Base-by-base conservation (phyloP, 2,797 vertebrate species). In the Brachymystax lenok region DNA sequence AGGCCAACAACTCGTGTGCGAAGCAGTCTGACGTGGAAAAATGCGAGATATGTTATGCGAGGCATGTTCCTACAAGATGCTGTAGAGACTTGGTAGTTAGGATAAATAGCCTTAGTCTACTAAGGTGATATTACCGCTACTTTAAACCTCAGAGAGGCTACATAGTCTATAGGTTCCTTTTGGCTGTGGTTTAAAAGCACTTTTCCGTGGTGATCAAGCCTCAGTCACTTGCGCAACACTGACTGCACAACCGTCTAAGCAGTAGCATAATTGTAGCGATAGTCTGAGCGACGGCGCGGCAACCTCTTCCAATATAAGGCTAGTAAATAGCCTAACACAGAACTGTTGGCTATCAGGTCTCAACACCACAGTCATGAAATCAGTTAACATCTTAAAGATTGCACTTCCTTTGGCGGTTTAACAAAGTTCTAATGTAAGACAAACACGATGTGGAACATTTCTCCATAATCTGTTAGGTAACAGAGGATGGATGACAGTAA, bases 61-160 rank as follows among this genome's bases (percentile, higher is more conserved):
- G 63, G 56, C 51, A 66, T 17, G 33, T 75, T 75, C 68, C 7
- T 74, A 56, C 75, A 67, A 52, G 69, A 67, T 5, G 3, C 21
- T 16, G 59, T 74, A 40, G 33, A 24, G 30, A n/a, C 56, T 46
- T 24, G 61, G 10, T 8, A 74, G 59, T 24, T 63, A 63, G 59
- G n/a, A 7, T 61, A 61, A 7, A 61, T 21, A 24, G 21, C 1
- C 10, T 61, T 24, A 21, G 17, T 52, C 24, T 68, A 2, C 24
- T 30, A 3, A 61, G 5, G 28, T 56, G 5, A 56, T 56, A 17
- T 27, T 40, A 35, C 24, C 27, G 24, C 35, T 12, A 35, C 21
- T 4, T 6, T 35, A 2, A 51, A 68, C 52, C 40, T 16, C 24
- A 30, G 28, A 24, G 1, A 21, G 8, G n/a, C 46, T 51, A 16